phyloP scores from a whole-genome alignment of 2,113 vertebrate species.

The Solea solea region DNA sequence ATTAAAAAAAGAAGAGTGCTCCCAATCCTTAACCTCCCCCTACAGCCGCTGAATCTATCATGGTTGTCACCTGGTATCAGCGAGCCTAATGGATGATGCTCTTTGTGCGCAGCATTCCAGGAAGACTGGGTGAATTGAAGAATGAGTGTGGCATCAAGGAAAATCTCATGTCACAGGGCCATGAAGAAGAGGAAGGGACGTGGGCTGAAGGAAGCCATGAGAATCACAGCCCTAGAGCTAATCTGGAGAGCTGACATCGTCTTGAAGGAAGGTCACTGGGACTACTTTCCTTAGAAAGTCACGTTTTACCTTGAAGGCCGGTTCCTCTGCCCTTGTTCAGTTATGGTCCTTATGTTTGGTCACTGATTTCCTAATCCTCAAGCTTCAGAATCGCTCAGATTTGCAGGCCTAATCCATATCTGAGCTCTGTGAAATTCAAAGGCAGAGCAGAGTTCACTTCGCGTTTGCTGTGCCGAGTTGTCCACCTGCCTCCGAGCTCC shows the following conservation, averaged over 20 bases:
- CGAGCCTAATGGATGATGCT: slow-evolving; percentile 61
- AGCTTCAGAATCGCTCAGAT: slow-evolving; percentile 21
- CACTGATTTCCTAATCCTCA: slow-evolving; percentile 3
- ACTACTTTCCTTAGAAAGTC: slow-evolving; percentile 2
- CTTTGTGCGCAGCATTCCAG: slow-evolving; percentile 62
- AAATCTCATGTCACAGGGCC: slow-evolving; percentile 47
- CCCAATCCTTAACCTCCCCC: slow-evolving; percentile 38
- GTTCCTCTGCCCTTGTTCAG: neutral
- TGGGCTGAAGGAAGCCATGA: slow-evolving; percentile 45
- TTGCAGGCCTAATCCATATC: slow-evolving; percentile 30
- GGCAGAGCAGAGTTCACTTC: slow-evolving; percentile 13
- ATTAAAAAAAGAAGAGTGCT: slow-evolving; percentile 65
- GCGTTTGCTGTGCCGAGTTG: slow-evolving; percentile 23
- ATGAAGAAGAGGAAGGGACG: slow-evolving; percentile 29
- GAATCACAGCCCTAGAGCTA: slow-evolving; percentile 57
- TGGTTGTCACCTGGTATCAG: slow-evolving; percentile 77
- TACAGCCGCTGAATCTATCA: slow-evolving; percentile 60
- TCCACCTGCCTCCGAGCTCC: slow-evolving; percentile 47
- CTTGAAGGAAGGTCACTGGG: slow-evolving; percentile 18
- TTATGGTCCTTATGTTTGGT: neutral
- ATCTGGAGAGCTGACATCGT: slow-evolving; percentile 65
- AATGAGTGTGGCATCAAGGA: slow-evolving; percentile 57
- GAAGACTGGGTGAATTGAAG: slow-evolving; percentile 53
- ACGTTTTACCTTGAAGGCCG: neutral
- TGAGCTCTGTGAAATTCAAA: slow-evolving; percentile 49